phyloP scores from a whole-genome alignment of 2,113 vertebrate species.

The Meriones unguiculatus region DNA sequence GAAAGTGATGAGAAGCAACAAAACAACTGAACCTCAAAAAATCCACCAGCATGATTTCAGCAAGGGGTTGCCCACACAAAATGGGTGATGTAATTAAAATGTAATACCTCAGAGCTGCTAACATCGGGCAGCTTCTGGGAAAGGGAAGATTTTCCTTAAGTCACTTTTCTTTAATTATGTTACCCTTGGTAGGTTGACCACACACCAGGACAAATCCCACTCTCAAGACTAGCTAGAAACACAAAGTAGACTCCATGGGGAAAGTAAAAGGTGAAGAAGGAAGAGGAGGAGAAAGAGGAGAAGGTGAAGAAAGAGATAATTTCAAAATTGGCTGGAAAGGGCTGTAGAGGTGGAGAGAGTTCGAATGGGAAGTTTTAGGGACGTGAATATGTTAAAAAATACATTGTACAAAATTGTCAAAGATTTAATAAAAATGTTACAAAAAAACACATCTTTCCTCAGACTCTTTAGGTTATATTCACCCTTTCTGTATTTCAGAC shows the following conservation, averaged over 20 bases:
- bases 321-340: neutral
- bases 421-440: neutral
- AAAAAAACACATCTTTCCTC: neutral
- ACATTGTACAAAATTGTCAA: neutral
- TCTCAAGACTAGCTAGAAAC: neutral
- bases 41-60: neutral
- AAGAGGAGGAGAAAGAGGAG: neutral
- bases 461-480: neutral
- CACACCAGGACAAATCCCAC: neutral
- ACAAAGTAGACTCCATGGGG: rapidly evolving
- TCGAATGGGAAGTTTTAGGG: neutral
- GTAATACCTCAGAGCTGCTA: neutral
- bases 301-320: neutral
- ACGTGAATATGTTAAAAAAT: neutral
- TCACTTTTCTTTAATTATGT: neutral
- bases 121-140: neutral
- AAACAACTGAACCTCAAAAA: neutral
- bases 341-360: neutral
- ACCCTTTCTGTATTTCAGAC: neutral
- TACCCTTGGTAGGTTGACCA: neutral
- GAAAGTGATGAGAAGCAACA: neutral
- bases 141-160: neutral
- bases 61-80: neutral
- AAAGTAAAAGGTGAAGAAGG: rapidly evolving
- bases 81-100: neutral